Base-by-base conservation (phyloP, 64 coral and sea anemone species). In the Actinia equina region DNA sequence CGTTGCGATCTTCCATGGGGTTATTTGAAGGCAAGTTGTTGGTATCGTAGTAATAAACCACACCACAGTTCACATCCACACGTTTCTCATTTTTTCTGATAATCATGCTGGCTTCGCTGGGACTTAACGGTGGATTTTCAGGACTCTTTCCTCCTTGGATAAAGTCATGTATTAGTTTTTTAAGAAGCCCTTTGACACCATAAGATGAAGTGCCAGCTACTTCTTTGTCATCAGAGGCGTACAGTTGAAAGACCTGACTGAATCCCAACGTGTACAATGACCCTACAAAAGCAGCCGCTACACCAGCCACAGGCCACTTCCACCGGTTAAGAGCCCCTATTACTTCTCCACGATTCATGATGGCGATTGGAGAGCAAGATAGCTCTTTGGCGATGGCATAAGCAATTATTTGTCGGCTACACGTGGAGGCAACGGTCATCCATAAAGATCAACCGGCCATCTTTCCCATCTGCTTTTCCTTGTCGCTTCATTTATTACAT, bases 231-330 rank as follows among this genome's bases (percentile, higher is more conserved):
- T 63, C 84, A 42, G 80, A 81, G 22, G 91, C 91, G 59, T 90
- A 82, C 44, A 93, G 91, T 45, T 74, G 79, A 59, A 89, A 84
- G 43, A 87, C 52, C n/a, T 79, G 88, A 52, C 83, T 90, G 83
- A 93, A 90, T 27, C 94, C 94, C 61, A 93, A 86, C 15, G 94
- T 90, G 88, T 96, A 96, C 30, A 96, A 74, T 6, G 94, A 96
- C 12, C 94, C 94, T 17, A 96, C 88, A 84, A 96, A 96, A 11
- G 94, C 94, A 57, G 94, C 94, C 30, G 94, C 83, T 3, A 82
- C 91, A 78, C 94, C 94, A 82, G 91, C 88, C 41, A 96, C 92
- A 20, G 94, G 94, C 94, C 94, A 96, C 69, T 96, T 96, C 94
- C 94, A 96, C 26, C 86, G 82, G 88, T 92, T 96, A 44, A 96